Base-by-base conservation (phyloP, 2,113 vertebrate species). In the Cavia porcellus region DNA sequence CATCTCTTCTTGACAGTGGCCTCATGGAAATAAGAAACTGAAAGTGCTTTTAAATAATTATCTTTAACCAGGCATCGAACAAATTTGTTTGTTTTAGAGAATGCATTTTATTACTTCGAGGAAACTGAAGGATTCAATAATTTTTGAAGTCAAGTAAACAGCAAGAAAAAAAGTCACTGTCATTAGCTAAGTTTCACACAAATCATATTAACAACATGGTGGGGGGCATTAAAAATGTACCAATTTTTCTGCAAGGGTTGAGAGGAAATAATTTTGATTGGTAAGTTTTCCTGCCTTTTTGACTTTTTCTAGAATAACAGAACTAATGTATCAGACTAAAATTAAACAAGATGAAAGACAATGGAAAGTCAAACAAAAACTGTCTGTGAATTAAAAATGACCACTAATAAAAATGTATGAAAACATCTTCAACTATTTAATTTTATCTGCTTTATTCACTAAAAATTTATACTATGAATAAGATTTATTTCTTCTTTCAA, bases 191-290 rank as follows among this genome's bases (percentile, higher is more conserved):
- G 11, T 1, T 1, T 64, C n/a, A 79, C 70, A 0, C 28, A 88
- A 96, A 47, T 79, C n/a, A 86, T 32, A 72, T 77, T 61, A 88
- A n/a, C 7, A 45, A 84, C 82, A 47, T 47, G 10, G 20, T 15
- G 25, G 55, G 30, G 32, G 32, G 11, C 72, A 45, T n/a, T n/a
- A 86, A 97, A 94, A 96, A 61, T 35, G 14, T 70, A 15, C 11
- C 64, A 97, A 70, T 25, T 95, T 42, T 96, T 96, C 68, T 47
- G 95, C 52, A 84, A 32, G 82, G 11, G 7, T 82, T 30, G 25
- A 80, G 86, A 95, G 59, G 11, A 89, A 10, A 86, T 45, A 24
- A 90, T 88, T 97, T 93, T 42, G 97, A 82, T 1, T 57, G 32
- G 4, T 19, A 47, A 59, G 1, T 50, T 84, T n/a, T 79, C 45